phyloP scores from a whole-genome alignment of 2,888 invertebrate species.

The Tethea ocularis region DNA sequence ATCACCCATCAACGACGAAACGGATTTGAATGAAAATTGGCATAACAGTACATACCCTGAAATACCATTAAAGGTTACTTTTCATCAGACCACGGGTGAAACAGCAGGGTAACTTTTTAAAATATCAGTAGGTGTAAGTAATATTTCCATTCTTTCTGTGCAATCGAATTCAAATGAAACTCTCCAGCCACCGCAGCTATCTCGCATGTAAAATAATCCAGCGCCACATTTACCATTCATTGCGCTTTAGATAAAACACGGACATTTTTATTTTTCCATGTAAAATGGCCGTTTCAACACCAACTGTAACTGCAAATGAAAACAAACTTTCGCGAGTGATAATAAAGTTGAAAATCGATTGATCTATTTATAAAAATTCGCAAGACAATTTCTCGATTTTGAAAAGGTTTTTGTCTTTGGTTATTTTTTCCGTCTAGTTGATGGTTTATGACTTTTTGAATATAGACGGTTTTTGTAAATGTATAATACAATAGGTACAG shows the following conservation, averaged over 20 bases:
- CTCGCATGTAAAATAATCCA: slow-evolving; percentile 50
- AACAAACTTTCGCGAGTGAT: slow-evolving; percentile 18
- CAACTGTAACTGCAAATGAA: slow-evolving; percentile 18
- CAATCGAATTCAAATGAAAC: slow-evolving; percentile 33
- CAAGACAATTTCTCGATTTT: slow-evolving; percentile 44
- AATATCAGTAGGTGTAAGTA: too few species aligned
- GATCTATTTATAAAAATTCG: slow-evolving; percentile 31
- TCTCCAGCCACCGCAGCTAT: slow-evolving; percentile 24
- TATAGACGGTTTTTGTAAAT: slow-evolving; percentile 13
- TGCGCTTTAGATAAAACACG: slow-evolving; percentile 54
- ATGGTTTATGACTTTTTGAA: slow-evolving; percentile 13
- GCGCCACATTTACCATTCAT: slow-evolving; percentile 54
- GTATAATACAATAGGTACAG: too few species aligned
- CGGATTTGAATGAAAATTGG: too few species aligned
- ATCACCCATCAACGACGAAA: too few species aligned
- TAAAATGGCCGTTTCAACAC: slow-evolving; percentile 46
- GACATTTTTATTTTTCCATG: slow-evolving; percentile 54
- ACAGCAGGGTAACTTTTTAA: too few species aligned
- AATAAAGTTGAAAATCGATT: slow-evolving; percentile 25
- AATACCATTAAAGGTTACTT: too few species aligned
- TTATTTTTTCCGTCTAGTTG: slow-evolving; percentile 17
- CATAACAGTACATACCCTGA: too few species aligned
- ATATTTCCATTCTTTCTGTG: slow-evolving; percentile 13
- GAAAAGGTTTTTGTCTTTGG: slow-evolving; percentile 27
- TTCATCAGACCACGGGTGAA: too few species aligned